phyloP scores from a whole-genome alignment of 2,888 invertebrate species.

The Cerceris ruficornis region DNA sequence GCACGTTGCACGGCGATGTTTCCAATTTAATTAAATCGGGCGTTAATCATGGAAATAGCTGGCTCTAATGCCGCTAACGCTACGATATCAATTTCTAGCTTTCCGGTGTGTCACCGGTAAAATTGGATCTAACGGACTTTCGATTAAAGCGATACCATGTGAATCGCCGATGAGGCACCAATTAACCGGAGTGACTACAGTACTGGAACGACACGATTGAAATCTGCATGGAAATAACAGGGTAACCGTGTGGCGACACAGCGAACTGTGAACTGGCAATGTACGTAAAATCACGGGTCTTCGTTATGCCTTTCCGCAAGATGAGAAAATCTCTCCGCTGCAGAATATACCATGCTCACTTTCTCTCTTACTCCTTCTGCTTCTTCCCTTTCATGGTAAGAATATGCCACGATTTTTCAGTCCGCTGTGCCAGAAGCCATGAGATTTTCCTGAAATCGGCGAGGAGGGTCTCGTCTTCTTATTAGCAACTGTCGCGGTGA shows the following conservation, averaged over 20 bases:
- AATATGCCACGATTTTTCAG: slow-evolving; percentile 1
- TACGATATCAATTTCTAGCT: slow-evolving; percentile 45
- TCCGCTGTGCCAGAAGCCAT: slow-evolving; percentile 44
- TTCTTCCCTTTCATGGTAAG: not conserved
- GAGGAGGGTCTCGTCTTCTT: slow-evolving; percentile 56
- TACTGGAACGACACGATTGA: not conserved
- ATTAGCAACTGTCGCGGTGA: slow-evolving; percentile 65
- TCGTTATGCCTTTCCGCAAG: not conserved
- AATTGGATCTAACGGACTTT: slow-evolving; percentile 23
- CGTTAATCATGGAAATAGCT: slow-evolving; percentile 42
- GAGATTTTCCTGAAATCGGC: slow-evolving; percentile 38
- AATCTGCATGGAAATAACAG: not conserved
- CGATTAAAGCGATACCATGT: slow-evolving; percentile 40
- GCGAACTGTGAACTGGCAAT: not conserved
- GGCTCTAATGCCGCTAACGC: slow-evolving; percentile 31
- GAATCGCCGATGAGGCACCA: not conserved
- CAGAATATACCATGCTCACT: not conserved
- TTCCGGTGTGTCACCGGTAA: not conserved
- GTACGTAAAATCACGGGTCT: no score
- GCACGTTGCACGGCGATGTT: not conserved
- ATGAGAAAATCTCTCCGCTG: not conserved
- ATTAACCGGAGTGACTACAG: not conserved
- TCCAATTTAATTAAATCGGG: slow-evolving; percentile 45
- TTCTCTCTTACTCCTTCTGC: not conserved
- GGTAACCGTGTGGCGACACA: not conserved